phyloP scores from a whole-genome alignment of 2,113 vertebrate species.

The Silurus glanis region DNA sequence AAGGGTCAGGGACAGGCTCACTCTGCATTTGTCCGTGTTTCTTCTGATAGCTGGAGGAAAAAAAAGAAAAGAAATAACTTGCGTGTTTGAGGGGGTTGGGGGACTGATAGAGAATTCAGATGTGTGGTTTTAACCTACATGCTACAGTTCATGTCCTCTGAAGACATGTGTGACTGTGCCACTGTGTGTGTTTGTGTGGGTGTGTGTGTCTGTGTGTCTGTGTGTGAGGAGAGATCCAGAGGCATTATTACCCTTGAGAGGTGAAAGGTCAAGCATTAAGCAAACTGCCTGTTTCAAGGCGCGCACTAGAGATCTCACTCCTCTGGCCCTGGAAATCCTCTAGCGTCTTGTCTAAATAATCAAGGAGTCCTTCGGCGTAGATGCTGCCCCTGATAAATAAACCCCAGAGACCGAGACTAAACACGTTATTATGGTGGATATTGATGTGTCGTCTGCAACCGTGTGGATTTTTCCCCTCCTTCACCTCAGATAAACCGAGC shows the following conservation, averaged over 20 bases:
- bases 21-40: conserved; percentile 40
- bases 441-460: conserved; percentile 53
- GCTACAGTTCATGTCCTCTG: not conserved
- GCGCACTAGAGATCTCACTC: conserved; percentile 69
- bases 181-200: conserved; percentile 29
- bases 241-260: conserved; percentile 78
- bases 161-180: not conserved
- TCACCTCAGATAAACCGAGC: conserved; percentile 56
- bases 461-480: not conserved
- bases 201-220: conserved; percentile 36
- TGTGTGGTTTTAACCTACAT: conserved; percentile 19
- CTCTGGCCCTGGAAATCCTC: conserved; percentile 71
- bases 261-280: conserved; percentile 78
- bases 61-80: conserved; percentile 30
- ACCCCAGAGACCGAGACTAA: conserved; percentile 70
- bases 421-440: conserved; percentile 52
- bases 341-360: conserved; percentile 75
- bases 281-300: conserved; percentile 70
- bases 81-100: conserved; percentile 13
- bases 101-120: conserved; percentile 46
- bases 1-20: conserved; percentile 49
- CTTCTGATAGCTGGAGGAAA: conserved; percentile 42
- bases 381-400: conserved; percentile 77
- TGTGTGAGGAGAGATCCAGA: conserved; percentile 70
- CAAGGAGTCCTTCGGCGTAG: conserved; percentile 73